Base-by-base conservation (phyloP, 1,140 invertebrate species). In the Spodoptera litura region DNA sequence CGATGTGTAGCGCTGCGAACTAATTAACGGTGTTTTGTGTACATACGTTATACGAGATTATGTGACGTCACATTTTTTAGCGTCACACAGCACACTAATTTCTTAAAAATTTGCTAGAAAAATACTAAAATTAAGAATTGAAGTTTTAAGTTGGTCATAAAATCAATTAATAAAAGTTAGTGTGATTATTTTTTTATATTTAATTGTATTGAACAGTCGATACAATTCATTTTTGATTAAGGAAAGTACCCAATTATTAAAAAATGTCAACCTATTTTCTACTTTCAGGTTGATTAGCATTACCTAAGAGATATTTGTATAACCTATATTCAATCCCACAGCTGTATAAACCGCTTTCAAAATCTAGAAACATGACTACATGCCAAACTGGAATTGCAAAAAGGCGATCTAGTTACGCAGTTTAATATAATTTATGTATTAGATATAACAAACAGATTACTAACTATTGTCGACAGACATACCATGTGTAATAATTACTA, bases 401-500 rank as follows among this genome's bases (percentile, higher is more conserved):
- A 64, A 64, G 35, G 35, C 61, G 61, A 64, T 64, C 61, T 64
- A 49, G 61, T 64, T 64, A 64, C 61, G 61, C 61, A 64, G 38
- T 49, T 64, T 64, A 64, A 20, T 64, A 64, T 64, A 64, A 64
- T 64, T 64, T 64, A 64, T 64, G 61, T 64, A 64, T 64, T 49
- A 64, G 61, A 64, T 64, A 49, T 64, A 64, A 64, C 61, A 64
- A 64, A 64, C 15, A 64, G 61, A 64, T 64, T 64, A 64, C 61
- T 49, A 49, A 64, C 61, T 49, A 64, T 64, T 64, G 61, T 64
- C 61, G 61, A 64, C 61, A 64, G 38, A 15, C 38, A 64, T 49
- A 49, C 38, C 15, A 12, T 20, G 38, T 49, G 15, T 62, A 49
- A 64, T 27, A 59, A 31, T 25, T 31, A 59, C 11, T 58, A 31